phyloP scores from a whole-genome alignment of 2,888 invertebrate species.

The Bedellia somnulentella region DNA sequence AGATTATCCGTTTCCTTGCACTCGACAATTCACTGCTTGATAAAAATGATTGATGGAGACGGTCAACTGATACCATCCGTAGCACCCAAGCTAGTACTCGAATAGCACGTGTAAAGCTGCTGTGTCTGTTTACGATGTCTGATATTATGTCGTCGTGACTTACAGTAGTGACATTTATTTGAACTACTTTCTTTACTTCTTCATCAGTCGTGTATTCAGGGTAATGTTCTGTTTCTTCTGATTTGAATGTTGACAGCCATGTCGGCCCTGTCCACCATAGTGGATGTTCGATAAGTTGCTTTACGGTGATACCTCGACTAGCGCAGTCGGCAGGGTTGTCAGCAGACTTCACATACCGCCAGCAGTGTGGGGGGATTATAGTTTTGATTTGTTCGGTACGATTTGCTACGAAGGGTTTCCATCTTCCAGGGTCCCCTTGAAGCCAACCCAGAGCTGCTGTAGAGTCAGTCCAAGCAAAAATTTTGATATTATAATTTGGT shows the following conservation, averaged over 20 bases:
- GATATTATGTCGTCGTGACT: too few species aligned
- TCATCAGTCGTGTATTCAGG: slow-evolving; percentile 5
- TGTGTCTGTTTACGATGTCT: not conserved
- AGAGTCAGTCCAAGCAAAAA: slow-evolving; percentile 1
- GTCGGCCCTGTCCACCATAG: slow-evolving; percentile 12
- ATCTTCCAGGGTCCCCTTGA: not conserved
- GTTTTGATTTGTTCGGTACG: not conserved
- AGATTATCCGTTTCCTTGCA: too few species aligned
- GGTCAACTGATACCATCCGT: too few species aligned
- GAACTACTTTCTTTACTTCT: slow-evolving; percentile 5
- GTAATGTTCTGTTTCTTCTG: slow-evolving; percentile 1
- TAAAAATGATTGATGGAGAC: too few species aligned
- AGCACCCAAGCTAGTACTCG: slow-evolving; percentile 2
- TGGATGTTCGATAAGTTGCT: slow-evolving; percentile 6
- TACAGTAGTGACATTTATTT: too few species aligned
- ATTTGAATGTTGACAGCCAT: slow-evolving; percentile 6
- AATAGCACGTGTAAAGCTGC: not conserved
- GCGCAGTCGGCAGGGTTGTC: slow-evolving; percentile 9
- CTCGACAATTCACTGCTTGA: too few species aligned
- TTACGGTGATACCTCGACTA: slow-evolving; percentile 7
- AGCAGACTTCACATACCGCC: slow-evolving; percentile 1
- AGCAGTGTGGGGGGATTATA: not conserved
- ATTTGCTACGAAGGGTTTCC: not conserved
- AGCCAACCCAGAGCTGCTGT: slow-evolving; percentile 1
- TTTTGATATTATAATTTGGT: not conserved